Conservation (phyloP, 2,888 invertebrate species). For the Hemithea aestivaria region DNA sequence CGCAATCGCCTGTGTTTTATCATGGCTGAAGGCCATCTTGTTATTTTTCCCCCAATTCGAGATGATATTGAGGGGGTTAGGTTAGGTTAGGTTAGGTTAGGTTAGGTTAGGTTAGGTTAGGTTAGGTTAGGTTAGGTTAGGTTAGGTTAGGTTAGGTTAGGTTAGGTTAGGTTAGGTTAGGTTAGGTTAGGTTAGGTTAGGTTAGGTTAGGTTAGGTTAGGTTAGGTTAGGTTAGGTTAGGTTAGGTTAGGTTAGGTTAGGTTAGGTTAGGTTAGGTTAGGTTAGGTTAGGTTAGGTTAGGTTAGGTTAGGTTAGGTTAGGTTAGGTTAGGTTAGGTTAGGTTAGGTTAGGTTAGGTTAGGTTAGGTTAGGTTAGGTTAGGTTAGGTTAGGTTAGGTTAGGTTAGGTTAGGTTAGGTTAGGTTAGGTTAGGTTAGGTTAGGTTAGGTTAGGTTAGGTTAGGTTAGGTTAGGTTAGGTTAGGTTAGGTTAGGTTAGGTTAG, state of each 20-base stretch:
- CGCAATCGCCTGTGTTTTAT: no score
- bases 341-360: conserved; percentile 26
- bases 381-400: conserved; percentile 26
- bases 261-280: conserved; percentile 21
- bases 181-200: conserved; percentile 25
- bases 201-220: conserved; percentile 24
- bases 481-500: conserved; percentile 21
- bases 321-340: conserved; percentile 21
- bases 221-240: conserved; percentile 21
- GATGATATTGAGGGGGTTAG: conserved; percentile 22
- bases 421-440: conserved; percentile 25
- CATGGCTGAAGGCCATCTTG: no score
- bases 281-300: conserved; percentile 18
- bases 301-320: conserved; percentile 20
- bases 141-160: conserved; percentile 23
- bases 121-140: conserved; percentile 24
- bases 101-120: conserved; percentile 20
- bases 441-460: conserved; percentile 21
- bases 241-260: conserved; percentile 19
- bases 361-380: conserved; percentile 26
- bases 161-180: conserved; percentile 24
- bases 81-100: conserved; percentile 17
- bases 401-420: conserved; percentile 24
- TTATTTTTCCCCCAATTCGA: no score
- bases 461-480: conserved; percentile 19